Evolutionary conservation across 2,888 invertebrate species (phyloP).

Genomic region (Pandemis heparana): DNA sequence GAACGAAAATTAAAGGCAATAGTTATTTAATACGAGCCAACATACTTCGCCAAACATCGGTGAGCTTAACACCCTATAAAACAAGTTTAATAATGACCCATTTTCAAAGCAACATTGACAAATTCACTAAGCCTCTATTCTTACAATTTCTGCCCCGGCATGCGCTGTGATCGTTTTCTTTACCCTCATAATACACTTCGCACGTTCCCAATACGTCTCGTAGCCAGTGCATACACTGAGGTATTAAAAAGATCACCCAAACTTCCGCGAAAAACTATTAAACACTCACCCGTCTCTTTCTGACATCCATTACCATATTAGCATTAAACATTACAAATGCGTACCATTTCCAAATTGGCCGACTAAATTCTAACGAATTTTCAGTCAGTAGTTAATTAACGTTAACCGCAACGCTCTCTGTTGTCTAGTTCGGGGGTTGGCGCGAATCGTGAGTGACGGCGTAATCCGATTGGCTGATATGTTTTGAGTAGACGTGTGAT

Average conservation of each 20-base stretch:
- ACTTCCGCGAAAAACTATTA: not conserved
- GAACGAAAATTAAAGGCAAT: too few relatives aligned
- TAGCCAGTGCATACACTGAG: too few relatives aligned
- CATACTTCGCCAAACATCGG: too few relatives aligned
- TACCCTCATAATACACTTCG: too few relatives aligned
- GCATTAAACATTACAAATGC: conserved; percentile 20
- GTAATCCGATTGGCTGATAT: conserved; percentile 16
- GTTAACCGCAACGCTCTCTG: conserved; percentile 69
- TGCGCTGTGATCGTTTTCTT: too few relatives aligned
- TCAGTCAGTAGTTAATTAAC: conserved; percentile 79
- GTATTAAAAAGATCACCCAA: not conserved
- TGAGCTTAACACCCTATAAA: too few relatives aligned
- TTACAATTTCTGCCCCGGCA: too few relatives aligned
- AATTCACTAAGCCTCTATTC: too few relatives aligned
- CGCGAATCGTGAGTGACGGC: conserved; percentile 37
- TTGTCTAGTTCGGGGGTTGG: conserved; percentile 57
- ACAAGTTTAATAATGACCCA: too few relatives aligned
- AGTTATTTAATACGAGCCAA: too few relatives aligned
- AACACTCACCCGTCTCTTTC: not conserved
- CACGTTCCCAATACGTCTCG: too few relatives aligned
- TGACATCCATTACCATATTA: conserved; percentile 13
- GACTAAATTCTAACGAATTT: conserved; percentile 73
- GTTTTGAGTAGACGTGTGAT: conserved; percentile 14
- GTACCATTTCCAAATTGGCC: conserved; percentile 68
- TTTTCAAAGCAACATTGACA: too few relatives aligned